These are phyloP conservation scores for Dynastes maya DNA, from an alignment of 2,888 invertebrate genomes.

Conservation along the genomic window DNA sequence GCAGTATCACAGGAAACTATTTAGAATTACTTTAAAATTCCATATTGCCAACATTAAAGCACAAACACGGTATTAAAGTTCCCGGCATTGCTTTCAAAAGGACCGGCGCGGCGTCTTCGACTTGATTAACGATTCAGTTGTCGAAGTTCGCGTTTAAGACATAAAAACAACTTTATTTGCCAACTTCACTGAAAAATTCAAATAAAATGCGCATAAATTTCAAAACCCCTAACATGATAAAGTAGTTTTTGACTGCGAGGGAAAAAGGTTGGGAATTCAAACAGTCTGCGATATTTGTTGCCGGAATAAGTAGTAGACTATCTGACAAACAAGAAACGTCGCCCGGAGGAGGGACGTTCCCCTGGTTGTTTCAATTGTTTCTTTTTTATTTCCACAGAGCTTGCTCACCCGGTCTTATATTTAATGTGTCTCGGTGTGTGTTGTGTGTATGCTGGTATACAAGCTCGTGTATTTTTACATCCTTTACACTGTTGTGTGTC, in stretches of 20 bases:
- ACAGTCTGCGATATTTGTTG: slow-evolving; percentile 55
- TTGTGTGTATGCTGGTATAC: not conserved
- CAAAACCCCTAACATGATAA: slow-evolving; percentile 53
- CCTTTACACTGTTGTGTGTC: slow-evolving; percentile 31
- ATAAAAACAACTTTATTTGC: slow-evolving; percentile 49
- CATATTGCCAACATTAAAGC: slow-evolving; percentile 10
- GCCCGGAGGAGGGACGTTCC: slow-evolving; percentile 48
- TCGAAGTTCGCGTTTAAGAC: slow-evolving; percentile 46
- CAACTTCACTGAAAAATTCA: slow-evolving; percentile 49
- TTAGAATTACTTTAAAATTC: slow-evolving; percentile 32
- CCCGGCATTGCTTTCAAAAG: slow-evolving; percentile 30
- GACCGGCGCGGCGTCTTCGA: slow-evolving; percentile 14
- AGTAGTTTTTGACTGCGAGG: slow-evolving; percentile 53
- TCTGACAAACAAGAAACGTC: slow-evolving; percentile 57
- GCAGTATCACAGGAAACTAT: slow-evolving; percentile 1
- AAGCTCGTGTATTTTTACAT: slow-evolving; percentile 55
- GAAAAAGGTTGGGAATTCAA: slow-evolving; percentile 52
- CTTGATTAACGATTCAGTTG: slow-evolving; percentile 48
- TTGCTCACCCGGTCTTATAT: slow-evolving; percentile 37
- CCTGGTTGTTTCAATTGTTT: slow-evolving; percentile 48
- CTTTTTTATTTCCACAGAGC: slow-evolving; percentile 44
- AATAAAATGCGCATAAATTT: slow-evolving; percentile 58
- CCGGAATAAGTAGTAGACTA: slow-evolving; percentile 55
- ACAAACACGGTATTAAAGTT: slow-evolving; percentile 12
- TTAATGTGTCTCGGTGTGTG: slow-evolving; percentile 20